Conservation (phyloP, 2,113 vertebrate genomes). For the Scatophagus argus region DNA sequence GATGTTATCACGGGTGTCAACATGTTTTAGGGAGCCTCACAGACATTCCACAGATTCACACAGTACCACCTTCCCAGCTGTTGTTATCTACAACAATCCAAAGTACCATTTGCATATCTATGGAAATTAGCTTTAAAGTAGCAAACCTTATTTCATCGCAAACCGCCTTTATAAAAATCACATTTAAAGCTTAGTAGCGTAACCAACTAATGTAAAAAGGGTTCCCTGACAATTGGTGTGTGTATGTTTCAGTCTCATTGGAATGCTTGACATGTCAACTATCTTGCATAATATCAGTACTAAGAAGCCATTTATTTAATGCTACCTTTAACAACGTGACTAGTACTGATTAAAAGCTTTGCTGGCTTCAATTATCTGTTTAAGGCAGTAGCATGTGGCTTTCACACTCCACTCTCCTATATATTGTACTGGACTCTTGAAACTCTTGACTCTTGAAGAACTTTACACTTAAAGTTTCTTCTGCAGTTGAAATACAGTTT, state of each 20-base stretch:
- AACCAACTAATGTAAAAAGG: background rate
- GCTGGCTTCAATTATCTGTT: background rate
- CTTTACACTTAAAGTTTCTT: background rate
- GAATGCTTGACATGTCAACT: constrained; percentile 9
- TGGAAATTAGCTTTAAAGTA: constrained; percentile 7
- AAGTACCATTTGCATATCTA: constrained; percentile 33
- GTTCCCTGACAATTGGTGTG: background rate
- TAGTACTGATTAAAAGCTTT: background rate
- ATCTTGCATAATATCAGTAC: background rate
- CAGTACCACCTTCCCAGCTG: background rate
- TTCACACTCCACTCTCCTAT: background rate
- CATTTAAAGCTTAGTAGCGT: background rate
- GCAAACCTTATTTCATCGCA: background rate
- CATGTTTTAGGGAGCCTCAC: constrained; percentile 52
- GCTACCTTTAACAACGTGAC: background rate
- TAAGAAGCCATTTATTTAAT: background rate
- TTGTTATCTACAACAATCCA: constrained; percentile 15
- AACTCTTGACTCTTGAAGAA: too few species aligned
- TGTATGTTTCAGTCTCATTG: background rate
- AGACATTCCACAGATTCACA: constrained; percentile 61
- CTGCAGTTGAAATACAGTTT: background rate
- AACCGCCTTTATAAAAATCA: background rate
- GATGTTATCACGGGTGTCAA: constrained; percentile 66
- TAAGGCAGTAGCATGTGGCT: background rate
- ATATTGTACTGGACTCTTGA: background rate